Evolutionary conservation across 2,797 vertebrate species (phyloP).

Genomic region (Danio aesculapii): DNA sequence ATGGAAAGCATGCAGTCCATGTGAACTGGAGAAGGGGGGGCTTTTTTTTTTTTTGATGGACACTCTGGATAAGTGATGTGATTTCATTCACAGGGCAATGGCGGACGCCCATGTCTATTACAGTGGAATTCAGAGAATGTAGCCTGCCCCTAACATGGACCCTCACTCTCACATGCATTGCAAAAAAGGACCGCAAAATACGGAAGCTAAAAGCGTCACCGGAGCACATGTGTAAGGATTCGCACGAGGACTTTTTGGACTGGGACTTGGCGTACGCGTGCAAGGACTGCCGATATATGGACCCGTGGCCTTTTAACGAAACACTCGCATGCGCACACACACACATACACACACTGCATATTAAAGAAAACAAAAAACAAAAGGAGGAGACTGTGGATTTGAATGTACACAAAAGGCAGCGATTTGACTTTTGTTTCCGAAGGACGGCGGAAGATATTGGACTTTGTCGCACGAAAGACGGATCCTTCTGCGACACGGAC

Average conservation of each 20-base stretch:
- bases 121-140: slow-evolving; percentile 91
- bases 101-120: slow-evolving; percentile 89
- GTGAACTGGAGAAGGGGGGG: slow-evolving; percentile 76
- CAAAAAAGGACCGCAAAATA: slow-evolving; percentile 77
- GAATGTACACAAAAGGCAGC: slow-evolving; percentile 73
- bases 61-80: slow-evolving; percentile 87
- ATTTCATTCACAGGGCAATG: slow-evolving; percentile 88
- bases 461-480: slow-evolving; percentile 51
- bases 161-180: slow-evolving; percentile 79
- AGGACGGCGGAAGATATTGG: slow-evolving; percentile 25
- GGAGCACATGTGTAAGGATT: slow-evolving; percentile 44
- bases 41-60: slow-evolving; percentile 70
- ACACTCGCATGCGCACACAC: slow-evolving; percentile 48
- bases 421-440: slow-evolving; percentile 29
- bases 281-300: slow-evolving; percentile 47
- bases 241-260: slow-evolving; percentile 27
- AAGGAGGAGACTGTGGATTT: slow-evolving; percentile 70
- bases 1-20: slow-evolving; percentile 84
- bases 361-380: slow-evolving; percentile 67
- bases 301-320: slow-evolving; percentile 51
- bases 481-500: slow-evolving; percentile 56
- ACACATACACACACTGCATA: slow-evolving; percentile 43
- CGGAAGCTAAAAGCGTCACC: slow-evolving; percentile 65
- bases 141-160: slow-evolving; percentile 87
- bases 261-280: slow-evolving; percentile 1